A percentile compares a stretch with the other conserved stretches of the same genome.
Evolutionary conservation across 2,113 vertebrate genomes (phyloP).

Genomic region (Tenrec ecaudatus): DNA sequence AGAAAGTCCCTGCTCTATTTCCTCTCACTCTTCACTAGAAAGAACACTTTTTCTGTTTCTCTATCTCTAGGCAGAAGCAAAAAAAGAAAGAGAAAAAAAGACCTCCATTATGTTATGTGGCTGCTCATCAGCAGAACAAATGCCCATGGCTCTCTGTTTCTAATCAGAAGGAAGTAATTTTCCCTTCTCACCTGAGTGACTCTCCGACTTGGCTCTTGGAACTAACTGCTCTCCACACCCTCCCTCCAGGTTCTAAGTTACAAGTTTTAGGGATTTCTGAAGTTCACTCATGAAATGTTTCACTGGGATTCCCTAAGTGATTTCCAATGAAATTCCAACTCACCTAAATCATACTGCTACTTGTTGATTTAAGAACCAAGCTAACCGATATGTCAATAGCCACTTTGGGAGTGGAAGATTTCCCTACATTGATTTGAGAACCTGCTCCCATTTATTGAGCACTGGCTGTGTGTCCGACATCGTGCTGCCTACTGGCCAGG

Average conservation of each 20-base stretch:
- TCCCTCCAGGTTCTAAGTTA: slow-evolving; percentile 9
- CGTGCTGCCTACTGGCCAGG: not conserved
- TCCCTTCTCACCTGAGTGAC: slow-evolving; percentile 66
- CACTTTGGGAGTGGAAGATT: not conserved
- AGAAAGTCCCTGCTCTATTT: slow-evolving; percentile 69
- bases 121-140: slow-evolving; percentile 69
- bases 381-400: not conserved
- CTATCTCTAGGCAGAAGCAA: slow-evolving; percentile 11
- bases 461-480: not conserved
- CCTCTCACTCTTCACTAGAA: slow-evolving; percentile 29
- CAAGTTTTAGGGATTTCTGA: slow-evolving; percentile 4
- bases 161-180: slow-evolving; percentile 74
- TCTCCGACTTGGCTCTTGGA: slow-evolving; percentile 41
- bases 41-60: slow-evolving; percentile 1
- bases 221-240: not conserved
- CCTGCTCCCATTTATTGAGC: not conserved
- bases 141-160: slow-evolving; percentile 56
- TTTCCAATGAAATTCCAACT: not conserved
- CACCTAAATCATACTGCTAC: not conserved
- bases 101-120: slow-evolving; percentile 9
- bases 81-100: not conserved
- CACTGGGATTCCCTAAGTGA: not conserved
- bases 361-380: not conserved
- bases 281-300: slow-evolving; percentile 11
- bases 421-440: not conserved